These are phyloP conservation scores for Regulus satrapa DNA, from an alignment of 2,113 vertebrate genomes.

Conservation along the genomic window DNA sequence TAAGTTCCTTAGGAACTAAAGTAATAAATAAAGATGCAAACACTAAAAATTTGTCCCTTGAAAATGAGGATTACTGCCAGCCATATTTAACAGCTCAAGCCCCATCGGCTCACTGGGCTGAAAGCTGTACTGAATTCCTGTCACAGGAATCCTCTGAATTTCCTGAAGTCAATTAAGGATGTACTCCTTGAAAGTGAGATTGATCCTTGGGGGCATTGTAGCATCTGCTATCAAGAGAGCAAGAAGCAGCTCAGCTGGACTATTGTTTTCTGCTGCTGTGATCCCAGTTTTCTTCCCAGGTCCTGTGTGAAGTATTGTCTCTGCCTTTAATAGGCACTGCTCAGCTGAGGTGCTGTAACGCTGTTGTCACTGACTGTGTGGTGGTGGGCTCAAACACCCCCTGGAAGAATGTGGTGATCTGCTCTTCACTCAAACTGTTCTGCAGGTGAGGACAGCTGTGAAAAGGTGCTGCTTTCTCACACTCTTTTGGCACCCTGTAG, in stretches of 20 bases:
- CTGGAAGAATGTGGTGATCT: background rate
- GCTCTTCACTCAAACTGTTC: background rate
- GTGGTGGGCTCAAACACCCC: background rate
- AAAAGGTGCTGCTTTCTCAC: background rate
- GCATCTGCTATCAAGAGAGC: background rate
- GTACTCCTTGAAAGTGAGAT: background rate
- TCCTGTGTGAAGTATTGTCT: background rate
- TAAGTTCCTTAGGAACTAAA: background rate
- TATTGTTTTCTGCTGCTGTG: background rate
- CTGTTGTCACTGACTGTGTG: background rate
- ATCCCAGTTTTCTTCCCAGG: background rate
- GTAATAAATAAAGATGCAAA: background rate
- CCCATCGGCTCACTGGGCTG: background rate
- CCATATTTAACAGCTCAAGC: background rate
- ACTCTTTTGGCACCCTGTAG: background rate
- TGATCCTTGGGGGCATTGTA: background rate
- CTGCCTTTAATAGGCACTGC: background rate
- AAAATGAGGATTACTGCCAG: background rate
- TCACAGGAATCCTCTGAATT: background rate
- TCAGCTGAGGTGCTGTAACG: background rate
- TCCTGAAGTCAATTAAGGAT: background rate
- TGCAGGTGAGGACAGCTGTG: background rate
- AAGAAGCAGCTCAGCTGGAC: background rate
- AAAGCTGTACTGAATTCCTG: background rate
- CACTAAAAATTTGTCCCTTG: background rate